Percentiles rank a stretch among this genome's conserved stretches.
Evolutionary conservation across 2,888 invertebrate species (phyloP).

Genomic region (Agriopis leucophaearia): DNA sequence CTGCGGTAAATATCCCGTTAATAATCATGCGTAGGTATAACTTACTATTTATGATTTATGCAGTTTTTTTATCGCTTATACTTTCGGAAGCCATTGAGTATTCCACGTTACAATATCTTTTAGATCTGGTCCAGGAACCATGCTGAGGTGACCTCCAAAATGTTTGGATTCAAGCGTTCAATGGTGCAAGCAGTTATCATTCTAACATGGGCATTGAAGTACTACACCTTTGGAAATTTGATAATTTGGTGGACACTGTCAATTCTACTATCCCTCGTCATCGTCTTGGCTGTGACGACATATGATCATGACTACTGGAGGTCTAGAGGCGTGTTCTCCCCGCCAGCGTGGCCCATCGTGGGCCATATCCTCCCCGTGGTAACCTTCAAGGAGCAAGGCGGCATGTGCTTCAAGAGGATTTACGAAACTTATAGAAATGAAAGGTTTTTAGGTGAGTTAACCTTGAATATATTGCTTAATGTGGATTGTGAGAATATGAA

Average conservation of each 20-base stretch:
- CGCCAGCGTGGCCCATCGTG: conserved; percentile 74
- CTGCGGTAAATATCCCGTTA: too few species aligned
- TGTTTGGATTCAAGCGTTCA: conserved; percentile 77
- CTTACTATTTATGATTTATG: too few species aligned
- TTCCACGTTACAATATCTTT: background rate
- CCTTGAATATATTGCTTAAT: conserved; percentile 32
- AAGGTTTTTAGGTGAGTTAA: conserved; percentile 73
- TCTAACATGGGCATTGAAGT: conserved; percentile 63
- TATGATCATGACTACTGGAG: conserved; percentile 81
- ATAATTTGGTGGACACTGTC: conserved; percentile 63
- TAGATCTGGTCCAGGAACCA: conserved; percentile 39
- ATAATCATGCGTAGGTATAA: too few species aligned
- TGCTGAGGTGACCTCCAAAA: conserved; percentile 60
- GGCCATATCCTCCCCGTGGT: conserved; percentile 77
- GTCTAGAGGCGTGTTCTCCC: conserved; percentile 72
- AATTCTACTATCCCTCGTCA: conserved; percentile 51
- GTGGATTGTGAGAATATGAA: background rate
- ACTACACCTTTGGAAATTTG: conserved; percentile 65
- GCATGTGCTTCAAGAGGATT: conserved; percentile 77
- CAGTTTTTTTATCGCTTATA: too few species aligned
- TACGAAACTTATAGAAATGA: conserved; percentile 73
- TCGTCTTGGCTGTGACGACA: conserved; percentile 65
- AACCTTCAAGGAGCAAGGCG: conserved; percentile 77
- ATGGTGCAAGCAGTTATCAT: conserved; percentile 61
- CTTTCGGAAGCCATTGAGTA: background rate